Conservation (phyloP, 1,140 invertebrate genomes). For the Drosophila santomea region DNA sequence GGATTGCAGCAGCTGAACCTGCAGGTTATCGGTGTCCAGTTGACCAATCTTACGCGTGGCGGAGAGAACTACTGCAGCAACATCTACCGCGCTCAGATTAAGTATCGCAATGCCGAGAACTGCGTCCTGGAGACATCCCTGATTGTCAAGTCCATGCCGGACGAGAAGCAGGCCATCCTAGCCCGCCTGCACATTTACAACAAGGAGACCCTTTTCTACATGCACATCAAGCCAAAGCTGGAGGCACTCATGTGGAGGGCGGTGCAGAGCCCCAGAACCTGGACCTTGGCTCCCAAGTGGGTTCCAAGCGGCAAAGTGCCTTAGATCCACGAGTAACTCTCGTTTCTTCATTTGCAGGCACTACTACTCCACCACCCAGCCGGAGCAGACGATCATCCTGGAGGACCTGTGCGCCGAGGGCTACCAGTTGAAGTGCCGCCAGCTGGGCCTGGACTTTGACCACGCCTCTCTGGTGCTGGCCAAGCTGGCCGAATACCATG, state of each 20-base stretch:
- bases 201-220: constrained; percentile 76
- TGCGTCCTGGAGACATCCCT: constrained; percentile 46
- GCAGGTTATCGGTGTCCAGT: constrained; percentile 61
- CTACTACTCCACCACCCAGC: constrained; percentile 82
- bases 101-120: constrained; percentile 45
- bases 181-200: constrained; percentile 72
- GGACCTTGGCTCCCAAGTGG: constrained; percentile 67
- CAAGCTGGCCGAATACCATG: constrained; percentile 78
- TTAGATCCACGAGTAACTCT: background rate
- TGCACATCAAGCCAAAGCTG: constrained; percentile 73
- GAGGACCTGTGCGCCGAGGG: constrained; percentile 69
- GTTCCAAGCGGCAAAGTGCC: background rate
- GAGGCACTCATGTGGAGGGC: constrained; percentile 71
- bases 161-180: constrained; percentile 73
- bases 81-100: constrained; percentile 67
- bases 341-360: constrained; percentile 67
- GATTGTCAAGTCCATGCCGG: constrained; percentile 78
- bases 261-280: constrained; percentile 1
- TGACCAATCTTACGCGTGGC: constrained; percentile 64
- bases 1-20: constrained; percentile 65
- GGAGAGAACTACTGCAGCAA: constrained; percentile 84
- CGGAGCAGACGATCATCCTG: constrained; percentile 76
- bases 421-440: constrained; percentile 74
- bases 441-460: constrained; percentile 63
- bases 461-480: constrained; percentile 65